Conservation (phyloP, 2,888 invertebrate species). For the Taphrorychus bicolor region DNA sequence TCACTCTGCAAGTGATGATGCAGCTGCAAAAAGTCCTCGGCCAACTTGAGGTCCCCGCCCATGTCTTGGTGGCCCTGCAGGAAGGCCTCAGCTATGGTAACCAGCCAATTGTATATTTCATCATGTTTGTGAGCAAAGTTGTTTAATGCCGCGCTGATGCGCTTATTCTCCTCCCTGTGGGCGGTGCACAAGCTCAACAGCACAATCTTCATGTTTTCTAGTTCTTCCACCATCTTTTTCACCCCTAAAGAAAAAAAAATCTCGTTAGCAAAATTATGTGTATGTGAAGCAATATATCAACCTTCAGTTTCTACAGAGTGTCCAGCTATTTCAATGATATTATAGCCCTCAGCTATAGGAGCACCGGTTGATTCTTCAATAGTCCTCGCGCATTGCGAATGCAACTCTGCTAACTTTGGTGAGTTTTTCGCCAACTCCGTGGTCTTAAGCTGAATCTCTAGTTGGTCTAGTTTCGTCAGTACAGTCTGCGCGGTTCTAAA, state of each 20-base stretch:
- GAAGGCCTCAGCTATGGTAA: slow-evolving; percentile 75
- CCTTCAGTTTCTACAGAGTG: slow-evolving; percentile 65
- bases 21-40: slow-evolving; percentile 75
- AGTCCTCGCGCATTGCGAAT: slow-evolving; percentile 69
- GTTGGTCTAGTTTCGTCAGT: slow-evolving; percentile 74
- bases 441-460: slow-evolving; percentile 75
- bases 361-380: slow-evolving; percentile 72
- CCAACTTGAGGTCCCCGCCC: slow-evolving; percentile 71
- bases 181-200: slow-evolving; percentile 70
- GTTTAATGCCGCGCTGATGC: slow-evolving; percentile 72
- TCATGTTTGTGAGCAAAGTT: slow-evolving; percentile 74
- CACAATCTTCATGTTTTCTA: slow-evolving; percentile 76
- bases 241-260: slow-evolving; percentile 64
- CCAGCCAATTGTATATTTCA: slow-evolving; percentile 76
- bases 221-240: slow-evolving; percentile 70
- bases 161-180: slow-evolving; percentile 72
- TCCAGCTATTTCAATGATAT: slow-evolving; percentile 72
- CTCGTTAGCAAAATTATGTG: too few relatives aligned
- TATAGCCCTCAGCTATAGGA: slow-evolving; percentile 75
- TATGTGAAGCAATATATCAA: slow-evolving; percentile 44
- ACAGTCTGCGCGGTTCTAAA: slow-evolving; percentile 74
- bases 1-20: slow-evolving; percentile 78
- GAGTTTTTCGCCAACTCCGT: slow-evolving; percentile 70
- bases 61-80: slow-evolving; percentile 76
- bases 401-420: slow-evolving; percentile 71